Conservation (phyloP, 53 echinoderm and acorn worm species). For the Astropecten irregularis region DNA sequence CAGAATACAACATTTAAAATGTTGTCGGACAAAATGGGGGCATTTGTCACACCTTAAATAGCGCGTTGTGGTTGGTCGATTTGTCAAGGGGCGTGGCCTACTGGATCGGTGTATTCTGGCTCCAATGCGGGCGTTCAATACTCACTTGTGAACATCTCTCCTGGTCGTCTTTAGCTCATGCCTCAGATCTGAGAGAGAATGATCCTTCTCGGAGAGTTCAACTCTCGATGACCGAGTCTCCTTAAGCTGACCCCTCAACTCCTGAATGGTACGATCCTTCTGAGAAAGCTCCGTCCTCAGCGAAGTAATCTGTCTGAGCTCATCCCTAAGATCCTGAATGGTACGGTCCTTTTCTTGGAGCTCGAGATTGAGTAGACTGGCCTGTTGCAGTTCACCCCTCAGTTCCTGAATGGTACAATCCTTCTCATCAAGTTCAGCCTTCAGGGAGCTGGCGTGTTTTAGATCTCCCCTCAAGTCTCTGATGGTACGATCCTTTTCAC, state of each 20-base stretch:
- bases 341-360: slow-evolving; percentile 25
- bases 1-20: too few species aligned
- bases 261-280: slow-evolving; percentile 33
- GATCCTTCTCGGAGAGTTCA: slow-evolving; percentile 22
- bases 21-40: too few species aligned
- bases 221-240: background rate
- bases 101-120: too few species aligned
- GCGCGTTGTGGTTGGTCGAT: too few species aligned
- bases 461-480: slow-evolving; percentile 57
- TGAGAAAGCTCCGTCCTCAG: slow-evolving; percentile 1
- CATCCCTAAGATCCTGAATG: slow-evolving; percentile 24
- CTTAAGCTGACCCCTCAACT: slow-evolving; percentile 2
- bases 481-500: slow-evolving; percentile 59
- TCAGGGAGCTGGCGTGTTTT: background rate
- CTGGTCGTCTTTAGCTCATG: slow-evolving; percentile 10
- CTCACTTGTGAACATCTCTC: slow-evolving; percentile 43
- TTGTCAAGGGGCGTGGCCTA: too few species aligned
- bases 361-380: background rate
- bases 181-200: slow-evolving; percentile 14
- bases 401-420: slow-evolving; percentile 39
- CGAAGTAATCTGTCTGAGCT: background rate
- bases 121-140: too few species aligned
- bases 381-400: slow-evolving; percentile 20
- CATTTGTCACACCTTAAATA: too few species aligned
- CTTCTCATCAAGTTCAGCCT: slow-evolving; percentile 58